phyloP scores from a whole-genome alignment of 2,113 vertebrate genomes.

The Tinamus guttatus region DNA sequence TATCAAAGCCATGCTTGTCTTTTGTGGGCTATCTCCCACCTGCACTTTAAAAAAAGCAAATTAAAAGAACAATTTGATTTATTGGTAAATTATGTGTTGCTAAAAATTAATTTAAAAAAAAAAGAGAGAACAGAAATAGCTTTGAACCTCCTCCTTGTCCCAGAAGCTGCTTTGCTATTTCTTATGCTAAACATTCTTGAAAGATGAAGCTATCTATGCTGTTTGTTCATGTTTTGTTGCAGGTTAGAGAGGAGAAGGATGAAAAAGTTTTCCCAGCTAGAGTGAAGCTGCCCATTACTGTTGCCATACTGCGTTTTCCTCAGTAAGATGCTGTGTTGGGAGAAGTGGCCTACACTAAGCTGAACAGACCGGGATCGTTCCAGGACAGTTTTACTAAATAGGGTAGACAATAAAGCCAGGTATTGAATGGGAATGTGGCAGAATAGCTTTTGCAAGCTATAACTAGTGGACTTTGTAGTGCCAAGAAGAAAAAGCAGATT shows the following conservation, averaged over 20 bases:
- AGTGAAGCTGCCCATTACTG: neutral
- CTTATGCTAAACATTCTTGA: fast-evolving
- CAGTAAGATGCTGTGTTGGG: neutral
- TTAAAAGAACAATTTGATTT: neutral
- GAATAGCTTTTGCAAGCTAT: neutral
- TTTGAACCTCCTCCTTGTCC: neutral
- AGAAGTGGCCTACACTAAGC: neutral
- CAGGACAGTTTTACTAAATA: neutral
- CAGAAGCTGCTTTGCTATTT: neutral
- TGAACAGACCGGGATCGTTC: neutral
- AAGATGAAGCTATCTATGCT: neutral
- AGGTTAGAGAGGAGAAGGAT: neutral
- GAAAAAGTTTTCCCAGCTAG: neutral
- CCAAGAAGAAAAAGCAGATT: constrained; percentile 36
- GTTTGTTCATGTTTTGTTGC: neutral
- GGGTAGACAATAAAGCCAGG: neutral
- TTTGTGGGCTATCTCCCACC: neutral
- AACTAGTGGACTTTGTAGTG: neutral
- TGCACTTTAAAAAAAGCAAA: neutral
- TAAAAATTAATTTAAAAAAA: neutral
- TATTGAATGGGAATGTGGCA: neutral
- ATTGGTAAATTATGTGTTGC: neutral
- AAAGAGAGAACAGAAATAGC: neutral
- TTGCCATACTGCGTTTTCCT: neutral
- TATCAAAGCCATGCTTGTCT: fast-evolving